Conservation (phyloP, 2,797 vertebrate genomes). For the Diglossa cyanea region DNA sequence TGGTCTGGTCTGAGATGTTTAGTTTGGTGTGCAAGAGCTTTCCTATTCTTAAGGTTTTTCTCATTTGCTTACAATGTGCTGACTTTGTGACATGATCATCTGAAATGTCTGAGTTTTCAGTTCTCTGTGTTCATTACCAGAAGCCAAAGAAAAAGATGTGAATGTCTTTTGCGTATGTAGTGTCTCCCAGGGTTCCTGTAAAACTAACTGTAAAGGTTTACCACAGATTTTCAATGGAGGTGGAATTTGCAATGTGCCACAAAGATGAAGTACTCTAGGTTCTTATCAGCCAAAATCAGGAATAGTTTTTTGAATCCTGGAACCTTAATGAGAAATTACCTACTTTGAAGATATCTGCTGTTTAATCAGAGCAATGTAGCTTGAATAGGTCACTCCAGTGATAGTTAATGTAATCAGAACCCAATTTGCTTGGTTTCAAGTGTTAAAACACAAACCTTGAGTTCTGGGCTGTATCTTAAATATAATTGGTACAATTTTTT, state of each 20-base stretch:
- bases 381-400: neutral
- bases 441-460: neutral
- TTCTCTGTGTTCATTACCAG: neutral
- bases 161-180: neutral
- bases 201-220: neutral
- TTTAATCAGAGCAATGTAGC: neutral
- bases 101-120: neutral
- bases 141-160: neutral
- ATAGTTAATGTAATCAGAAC: neutral
- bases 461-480: neutral
- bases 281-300: neutral
- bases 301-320: neutral
- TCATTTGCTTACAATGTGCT: neutral
- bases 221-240: neutral
- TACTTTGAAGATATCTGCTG: neutral
- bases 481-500: neutral
- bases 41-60: neutral
- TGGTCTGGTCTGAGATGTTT: neutral
- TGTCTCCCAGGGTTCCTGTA: neutral
- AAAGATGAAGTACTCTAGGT: neutral
- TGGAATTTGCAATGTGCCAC: neutral
- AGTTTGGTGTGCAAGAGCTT: neutral
- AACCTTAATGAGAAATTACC: neutral
- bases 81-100: neutral
- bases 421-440: neutral